Evolutionary conservation across 2,797 vertebrate genomes (phyloP), one percentile per base, ranked within the genome.

Genomic region (Tenualosa thibaudeaui): DNA sequence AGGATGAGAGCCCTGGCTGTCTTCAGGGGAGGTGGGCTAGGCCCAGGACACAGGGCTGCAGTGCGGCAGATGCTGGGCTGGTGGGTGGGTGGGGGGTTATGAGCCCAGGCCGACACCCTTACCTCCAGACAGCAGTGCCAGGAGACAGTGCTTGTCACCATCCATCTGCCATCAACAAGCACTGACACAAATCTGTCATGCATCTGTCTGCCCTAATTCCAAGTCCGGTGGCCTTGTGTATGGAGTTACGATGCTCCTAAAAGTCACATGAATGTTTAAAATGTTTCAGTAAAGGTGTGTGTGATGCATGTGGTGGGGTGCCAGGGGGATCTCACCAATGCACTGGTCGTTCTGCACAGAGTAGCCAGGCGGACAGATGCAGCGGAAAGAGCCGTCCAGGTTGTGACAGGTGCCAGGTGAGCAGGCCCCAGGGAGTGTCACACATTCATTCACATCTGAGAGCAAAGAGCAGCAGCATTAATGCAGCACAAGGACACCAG

Each of bases 351-450:
- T 97, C 89, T 98, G 96, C 86, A 98, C 96, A 86, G 96, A 96
- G 13, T 98, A 99, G 22, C 98, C 97, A 0, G 94, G 92, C 0
- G 97, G 97, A 71, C 98, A 99, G 93, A 98, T 97, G 85, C 98
- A 99, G 83, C 96, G 96, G 94, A 99, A 99, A 0, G 97, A 97
- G 13, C 98, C 97, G 43, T 98, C 96, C 71, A 98, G 91, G 89
- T 99, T 99, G 93, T 98, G 97, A 90, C 98, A 99, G 22, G 96
- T 98, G 87, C 98, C 98, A 0, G 97, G 97, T n/a, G 97, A 96
- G 87, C 97, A 99, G 81, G 96, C 96, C 3, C 97, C 97, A 0
- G 94, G 93, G 10, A 96, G 94, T 89, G 95, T 97, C 86, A 97
- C 91, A 0, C 98, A 99, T 92, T 99, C 97, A 0, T 98, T 97